Conservation (phyloP, 2,888 invertebrate species). For the Epirrita christyi region DNA sequence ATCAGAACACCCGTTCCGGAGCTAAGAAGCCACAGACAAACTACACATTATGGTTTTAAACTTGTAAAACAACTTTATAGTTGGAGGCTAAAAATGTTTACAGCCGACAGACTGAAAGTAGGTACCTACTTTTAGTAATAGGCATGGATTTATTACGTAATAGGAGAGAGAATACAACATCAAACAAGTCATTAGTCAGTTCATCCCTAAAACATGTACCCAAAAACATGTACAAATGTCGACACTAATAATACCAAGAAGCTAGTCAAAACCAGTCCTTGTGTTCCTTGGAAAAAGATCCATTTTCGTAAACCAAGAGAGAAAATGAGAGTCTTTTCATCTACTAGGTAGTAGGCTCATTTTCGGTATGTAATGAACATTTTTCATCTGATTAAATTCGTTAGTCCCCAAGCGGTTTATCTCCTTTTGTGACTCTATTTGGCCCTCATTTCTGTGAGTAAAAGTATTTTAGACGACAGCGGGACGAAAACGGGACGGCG, state of each 20-base stretch:
- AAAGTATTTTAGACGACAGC: neutral
- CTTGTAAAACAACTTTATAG: too few relatives aligned
- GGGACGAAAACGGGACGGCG: neutral
- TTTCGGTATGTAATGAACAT: slow-evolving; percentile 28
- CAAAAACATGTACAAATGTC: slow-evolving; percentile 1
- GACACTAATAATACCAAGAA: neutral
- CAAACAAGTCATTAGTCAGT: slow-evolving; percentile 3
- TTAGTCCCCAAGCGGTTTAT: slow-evolving; percentile 20
- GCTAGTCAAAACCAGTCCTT: neutral
- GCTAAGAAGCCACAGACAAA: too few relatives aligned
- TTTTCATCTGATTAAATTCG: slow-evolving; percentile 38
- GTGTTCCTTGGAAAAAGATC: neutral
- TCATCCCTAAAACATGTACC: neutral
- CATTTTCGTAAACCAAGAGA: slow-evolving; percentile 5
- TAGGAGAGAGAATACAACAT: neutral
- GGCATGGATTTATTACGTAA: neutral
- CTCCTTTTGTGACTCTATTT: slow-evolving; percentile 28
- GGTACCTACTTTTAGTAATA: too few relatives aligned
- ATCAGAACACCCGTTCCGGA: too few relatives aligned
- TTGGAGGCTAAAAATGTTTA: too few relatives aligned
- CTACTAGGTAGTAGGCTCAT: slow-evolving; percentile 17
- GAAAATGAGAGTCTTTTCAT: neutral
- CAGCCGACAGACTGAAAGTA: too few relatives aligned
- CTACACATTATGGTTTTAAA: too few relatives aligned
- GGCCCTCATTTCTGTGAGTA: slow-evolving; percentile 13